These are phyloP conservation scores for Deilephila elpenor DNA, from an alignment of 2,888 invertebrate species.

Conservation along the genomic window DNA sequence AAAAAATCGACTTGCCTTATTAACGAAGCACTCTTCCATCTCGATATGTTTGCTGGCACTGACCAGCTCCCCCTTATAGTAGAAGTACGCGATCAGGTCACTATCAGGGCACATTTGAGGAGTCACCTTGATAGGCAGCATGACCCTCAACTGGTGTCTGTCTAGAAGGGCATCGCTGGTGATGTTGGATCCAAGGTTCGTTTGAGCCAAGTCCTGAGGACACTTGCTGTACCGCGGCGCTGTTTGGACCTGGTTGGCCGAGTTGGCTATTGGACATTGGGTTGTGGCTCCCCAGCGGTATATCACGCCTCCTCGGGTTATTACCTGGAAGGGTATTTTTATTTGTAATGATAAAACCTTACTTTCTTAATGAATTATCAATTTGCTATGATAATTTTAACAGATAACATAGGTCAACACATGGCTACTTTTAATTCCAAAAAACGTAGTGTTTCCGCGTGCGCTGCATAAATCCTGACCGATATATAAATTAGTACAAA, in stretches of 20 bases:
- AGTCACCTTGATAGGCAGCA: slow-evolving; percentile 74
- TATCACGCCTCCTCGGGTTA: slow-evolving; percentile 76
- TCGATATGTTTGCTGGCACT: slow-evolving; percentile 83
- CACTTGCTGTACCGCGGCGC: slow-evolving; percentile 61
- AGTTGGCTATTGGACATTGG: slow-evolving; percentile 68
- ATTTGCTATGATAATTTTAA: too few relatives aligned
- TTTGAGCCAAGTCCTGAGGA: not conserved
- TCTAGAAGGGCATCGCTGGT: slow-evolving; percentile 62
- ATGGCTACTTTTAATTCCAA: too few relatives aligned
- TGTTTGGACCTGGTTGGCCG: slow-evolving; percentile 57
- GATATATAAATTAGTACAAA: too few relatives aligned
- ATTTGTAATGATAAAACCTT: too few relatives aligned
- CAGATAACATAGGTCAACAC: too few relatives aligned
- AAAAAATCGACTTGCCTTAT: slow-evolving; percentile 73
- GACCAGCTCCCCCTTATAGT: slow-evolving; percentile 82
- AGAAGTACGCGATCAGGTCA: slow-evolving; percentile 83
- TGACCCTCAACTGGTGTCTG: slow-evolving; percentile 63
- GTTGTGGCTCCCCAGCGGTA: slow-evolving; percentile 80
- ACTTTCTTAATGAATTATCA: too few relatives aligned
- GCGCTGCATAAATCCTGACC: too few relatives aligned
- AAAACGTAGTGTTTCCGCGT: too few relatives aligned
- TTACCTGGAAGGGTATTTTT: slow-evolving; percentile 58
- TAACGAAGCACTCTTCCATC: slow-evolving; percentile 83
- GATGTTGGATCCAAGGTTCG: not conserved
- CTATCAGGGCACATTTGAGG: slow-evolving; percentile 82